Base-by-base conservation (phyloP, 2,113 vertebrate species). In the Lepus europaeus region DNA sequence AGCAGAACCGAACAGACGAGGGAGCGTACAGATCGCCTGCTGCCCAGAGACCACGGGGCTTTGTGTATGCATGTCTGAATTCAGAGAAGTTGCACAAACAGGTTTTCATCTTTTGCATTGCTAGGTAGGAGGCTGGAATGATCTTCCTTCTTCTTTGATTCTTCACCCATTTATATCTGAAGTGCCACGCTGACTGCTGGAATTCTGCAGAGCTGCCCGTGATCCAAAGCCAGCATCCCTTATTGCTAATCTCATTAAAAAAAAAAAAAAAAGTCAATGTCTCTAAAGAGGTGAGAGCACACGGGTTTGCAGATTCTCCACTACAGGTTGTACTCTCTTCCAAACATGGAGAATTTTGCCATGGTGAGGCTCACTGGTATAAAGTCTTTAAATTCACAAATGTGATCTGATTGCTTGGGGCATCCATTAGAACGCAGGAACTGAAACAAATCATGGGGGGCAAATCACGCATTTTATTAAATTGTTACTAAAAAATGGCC, bases 1-100 rank as follows among this genome's bases (percentile, higher is more conserved):
- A 88, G 90, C 69, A 92, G 96, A 93, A 79, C 85, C 59, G n/a
- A 87, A 70, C 89, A 51, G 89, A 84, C 0, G 6, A 87, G 86
- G 86, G 74, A 85, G 83, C 94, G 92, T 81, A 96, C 86, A 72
- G 95, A 90, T 91, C 94, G 9, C 95, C 87, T 4, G 83, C 96
- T 92, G 93, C 66, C 93, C 39, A 4, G 69, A 84, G 79, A 69
- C 82, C 27, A 14, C 53, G 6, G 82, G 49, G 93, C 93, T 85
- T 72, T 94, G 89, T 90, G 82, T 72, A 14, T 27, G 10, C 25
- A 33, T 89, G 87, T 79, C 85, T 66, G 92, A 93, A 59, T 36
- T 73, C 72, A 85, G 91, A 69, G 22, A 90, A 89, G 61, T 63
- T 23, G 61, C 72, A 70, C n/a, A 16, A 59, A 74, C 51, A 80